Conservation (phyloP, 2,113 vertebrate genomes). For the Nyctereutes procyonoides region DNA sequence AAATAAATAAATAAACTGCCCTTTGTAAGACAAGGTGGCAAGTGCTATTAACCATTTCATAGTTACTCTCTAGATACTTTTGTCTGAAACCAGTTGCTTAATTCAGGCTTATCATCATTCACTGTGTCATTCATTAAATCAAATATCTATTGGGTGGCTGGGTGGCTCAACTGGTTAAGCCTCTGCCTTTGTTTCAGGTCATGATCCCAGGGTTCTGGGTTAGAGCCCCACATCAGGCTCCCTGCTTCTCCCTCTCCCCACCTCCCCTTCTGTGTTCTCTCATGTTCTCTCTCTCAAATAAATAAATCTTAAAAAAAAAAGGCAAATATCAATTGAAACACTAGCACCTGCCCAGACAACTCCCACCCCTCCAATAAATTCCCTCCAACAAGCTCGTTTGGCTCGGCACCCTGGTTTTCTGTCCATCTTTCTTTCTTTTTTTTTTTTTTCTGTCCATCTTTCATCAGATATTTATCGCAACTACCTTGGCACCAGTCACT, state of each 20-base stretch:
- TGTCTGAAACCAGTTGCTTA: not conserved
- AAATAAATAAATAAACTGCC: not conserved
- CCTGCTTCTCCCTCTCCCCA: too few relatives aligned
- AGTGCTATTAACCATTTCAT: not conserved
- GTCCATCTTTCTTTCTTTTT: too few relatives aligned
- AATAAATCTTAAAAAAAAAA: not conserved
- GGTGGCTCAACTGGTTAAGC: too few relatives aligned
- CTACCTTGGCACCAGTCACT: not conserved
- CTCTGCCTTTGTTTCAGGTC: too few relatives aligned
- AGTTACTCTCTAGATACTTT: not conserved
- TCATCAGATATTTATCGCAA: not conserved
- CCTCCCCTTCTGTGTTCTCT: too few relatives aligned
- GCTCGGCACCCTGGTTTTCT: not conserved
- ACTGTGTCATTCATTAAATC: not conserved
- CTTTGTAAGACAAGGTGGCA: not conserved
- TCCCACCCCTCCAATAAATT: not conserved
- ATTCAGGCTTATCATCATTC: not conserved
- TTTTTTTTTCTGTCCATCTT: too few relatives aligned
- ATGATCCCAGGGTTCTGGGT: too few relatives aligned
- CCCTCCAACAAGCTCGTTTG: not conserved
- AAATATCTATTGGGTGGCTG: not conserved
- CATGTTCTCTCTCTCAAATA: too few relatives aligned
- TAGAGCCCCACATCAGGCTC: too few relatives aligned
- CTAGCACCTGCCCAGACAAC: not conserved
- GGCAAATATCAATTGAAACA: slow-evolving; percentile 14